Conservation (phyloP, 2,888 invertebrate species). For the Emmelina monodactyla region DNA sequence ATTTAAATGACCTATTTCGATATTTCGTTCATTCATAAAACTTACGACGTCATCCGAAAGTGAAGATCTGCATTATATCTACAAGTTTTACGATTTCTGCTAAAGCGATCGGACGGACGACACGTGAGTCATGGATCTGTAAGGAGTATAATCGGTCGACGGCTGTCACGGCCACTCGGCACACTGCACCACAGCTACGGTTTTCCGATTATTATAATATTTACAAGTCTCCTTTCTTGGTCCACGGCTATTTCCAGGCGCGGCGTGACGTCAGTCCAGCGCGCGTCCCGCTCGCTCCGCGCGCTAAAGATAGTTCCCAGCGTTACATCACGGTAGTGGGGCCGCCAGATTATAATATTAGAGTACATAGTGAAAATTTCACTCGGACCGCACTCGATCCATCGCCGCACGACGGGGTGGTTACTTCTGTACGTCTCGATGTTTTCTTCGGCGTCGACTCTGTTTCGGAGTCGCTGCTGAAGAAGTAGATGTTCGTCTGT, state of each 20-base stretch:
- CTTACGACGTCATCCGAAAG: no score
- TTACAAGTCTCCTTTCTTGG: slow-evolving; percentile 70
- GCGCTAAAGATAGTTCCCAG: slow-evolving; percentile 53
- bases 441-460: slow-evolving; percentile 24
- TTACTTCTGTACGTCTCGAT: slow-evolving; percentile 41
- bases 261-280: slow-evolving; percentile 46
- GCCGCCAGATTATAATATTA: slow-evolving; percentile 62
- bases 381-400: slow-evolving; percentile 56
- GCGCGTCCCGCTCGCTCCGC: slow-evolving; percentile 41
- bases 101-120: background rate
- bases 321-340: slow-evolving; percentile 63
- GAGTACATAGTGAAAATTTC: slow-evolving; percentile 62
- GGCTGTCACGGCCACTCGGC: slow-evolving; percentile 51
- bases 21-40: no score
- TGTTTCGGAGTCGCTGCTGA: slow-evolving; percentile 6
- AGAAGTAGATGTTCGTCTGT: slow-evolving; percentile 3
- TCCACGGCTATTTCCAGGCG: slow-evolving; percentile 66
- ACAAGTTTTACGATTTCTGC: no score
- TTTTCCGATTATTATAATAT: slow-evolving; percentile 66
- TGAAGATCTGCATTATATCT: no score
- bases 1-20: no score
- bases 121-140: slow-evolving; percentile 23
- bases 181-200: slow-evolving; percentile 61
- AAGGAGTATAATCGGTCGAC: slow-evolving; percentile 33
- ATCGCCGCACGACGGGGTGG: slow-evolving; percentile 41